Evolutionary conservation across 2,888 invertebrate species (phyloP).

Genomic region (Stenurella melanura): DNA sequence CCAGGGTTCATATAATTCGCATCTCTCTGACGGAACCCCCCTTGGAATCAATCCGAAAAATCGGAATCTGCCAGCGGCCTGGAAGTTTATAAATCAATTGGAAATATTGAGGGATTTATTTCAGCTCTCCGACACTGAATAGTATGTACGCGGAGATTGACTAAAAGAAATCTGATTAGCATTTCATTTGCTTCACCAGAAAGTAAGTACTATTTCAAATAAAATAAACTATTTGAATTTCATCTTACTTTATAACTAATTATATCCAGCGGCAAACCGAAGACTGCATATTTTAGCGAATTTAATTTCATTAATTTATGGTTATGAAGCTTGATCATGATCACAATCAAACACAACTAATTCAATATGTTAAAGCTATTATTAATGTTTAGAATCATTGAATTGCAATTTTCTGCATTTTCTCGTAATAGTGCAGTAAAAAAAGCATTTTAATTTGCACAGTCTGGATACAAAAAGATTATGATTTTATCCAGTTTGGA

Average conservation of each 20-base stretch:
- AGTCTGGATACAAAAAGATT: no score
- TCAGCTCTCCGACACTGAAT: constrained; percentile 3
- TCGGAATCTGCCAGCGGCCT: constrained; percentile 14
- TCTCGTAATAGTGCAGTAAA: no score
- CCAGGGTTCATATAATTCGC: constrained; percentile 31
- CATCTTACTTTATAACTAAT: background rate
- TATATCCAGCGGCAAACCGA: background rate
- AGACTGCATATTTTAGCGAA: no score
- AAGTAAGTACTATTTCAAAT: background rate
- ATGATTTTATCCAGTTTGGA: no score
- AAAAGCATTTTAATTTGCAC: no score
- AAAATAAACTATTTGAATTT: background rate
- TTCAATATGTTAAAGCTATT: no score
- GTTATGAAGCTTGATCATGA: no score
- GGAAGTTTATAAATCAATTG: constrained; percentile 40
- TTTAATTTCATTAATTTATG: no score
- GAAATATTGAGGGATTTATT: constrained; percentile 26
- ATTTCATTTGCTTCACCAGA: background rate
- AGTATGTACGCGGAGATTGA: background rate
- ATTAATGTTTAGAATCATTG: no score
- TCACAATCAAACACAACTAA: no score
- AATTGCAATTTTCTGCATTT: no score
- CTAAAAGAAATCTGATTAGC: background rate
- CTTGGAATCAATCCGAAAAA: constrained; percentile 42
- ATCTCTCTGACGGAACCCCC: constrained; percentile 22